Base-by-base conservation (phyloP, 2,797 vertebrate genomes). In the Malacoctenus gilli region DNA sequence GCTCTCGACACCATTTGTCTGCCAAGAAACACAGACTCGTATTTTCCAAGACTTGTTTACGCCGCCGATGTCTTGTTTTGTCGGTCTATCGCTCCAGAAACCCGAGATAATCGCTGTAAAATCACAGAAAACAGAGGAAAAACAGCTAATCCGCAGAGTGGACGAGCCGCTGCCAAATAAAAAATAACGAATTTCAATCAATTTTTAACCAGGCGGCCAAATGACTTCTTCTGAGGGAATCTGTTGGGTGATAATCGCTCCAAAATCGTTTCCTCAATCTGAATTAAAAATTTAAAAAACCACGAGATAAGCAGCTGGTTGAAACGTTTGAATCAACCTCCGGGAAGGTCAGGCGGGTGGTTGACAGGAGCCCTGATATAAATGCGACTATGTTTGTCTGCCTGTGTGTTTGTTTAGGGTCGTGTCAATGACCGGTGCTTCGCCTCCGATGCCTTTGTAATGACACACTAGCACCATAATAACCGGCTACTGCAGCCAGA, bases 381-480 rank as follows among this genome's bases (percentile, higher is more conserved):
- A 75, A 61, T 28, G 16, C 77, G 54, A 39, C 57, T 4, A n/a
- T 62, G 71, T 75, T 71, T 67, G 57, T 75, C 80, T 71, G 76
- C 43, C 66, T 57, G 56, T 77, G 73, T 82, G 85, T 85, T 88
- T 90, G 86, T 87, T 90, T 84, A 68, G 66, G 57, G 82, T 75
- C 40, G 79, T 78, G 77, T 86, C 68, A 70, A 79, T 81, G 84
- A 80, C 81, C 77, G 40, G 77, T 66, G 77, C 62, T 80, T n/a
- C 58, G 66, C 83, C 72, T 83, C 80, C 83, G 86, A 91, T 90
- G 87, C 87, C 84, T 83, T 82, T 77, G 81, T 84, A 90, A 87
- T 89, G 85, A 87, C 83, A 91, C 81, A 66, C 72, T 64, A 71
- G 83, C 73, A 57, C 83, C 79, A 77, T 89, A 90, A 88, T 87